Conservation (phyloP, 1,140 invertebrate genomes). For the Pseudoatta argentina region DNA sequence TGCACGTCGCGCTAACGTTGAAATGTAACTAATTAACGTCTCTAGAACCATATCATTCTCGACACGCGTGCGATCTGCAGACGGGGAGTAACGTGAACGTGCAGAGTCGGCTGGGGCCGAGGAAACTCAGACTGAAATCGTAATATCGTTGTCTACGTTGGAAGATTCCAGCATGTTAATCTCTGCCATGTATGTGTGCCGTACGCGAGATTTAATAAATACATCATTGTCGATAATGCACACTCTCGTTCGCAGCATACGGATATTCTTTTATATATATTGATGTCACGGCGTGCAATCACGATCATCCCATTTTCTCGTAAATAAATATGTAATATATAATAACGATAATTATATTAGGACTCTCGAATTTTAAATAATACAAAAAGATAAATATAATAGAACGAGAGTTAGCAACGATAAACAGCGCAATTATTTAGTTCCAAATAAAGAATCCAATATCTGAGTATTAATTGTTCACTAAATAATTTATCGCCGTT, state of each 20-base stretch:
- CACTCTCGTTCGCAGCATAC: too few relatives aligned
- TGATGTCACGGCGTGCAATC: background rate
- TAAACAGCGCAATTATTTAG: too few relatives aligned
- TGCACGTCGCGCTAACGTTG: background rate
- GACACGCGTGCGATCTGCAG: constrained; percentile 18
- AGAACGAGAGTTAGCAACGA: too few relatives aligned
- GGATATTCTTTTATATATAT: background rate
- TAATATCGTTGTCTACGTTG: constrained; percentile 34
- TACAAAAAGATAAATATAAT: too few relatives aligned
- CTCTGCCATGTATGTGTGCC: background rate
- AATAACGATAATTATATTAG: too few relatives aligned
- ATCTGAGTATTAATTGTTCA: too few relatives aligned
- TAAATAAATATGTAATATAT: background rate
- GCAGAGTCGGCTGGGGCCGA: background rate
- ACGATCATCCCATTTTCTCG: background rate
- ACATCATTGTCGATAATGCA: constrained; percentile 2
- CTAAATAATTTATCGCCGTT: too few relatives aligned
- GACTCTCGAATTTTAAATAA: too few relatives aligned
- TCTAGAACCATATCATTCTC: constrained; percentile 14
- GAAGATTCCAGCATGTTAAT: constrained; percentile 37
- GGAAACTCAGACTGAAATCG: constrained; percentile 34
- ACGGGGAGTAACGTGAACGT: constrained; percentile 19
- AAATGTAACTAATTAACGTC: constrained; percentile 54
- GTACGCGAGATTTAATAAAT: constrained; percentile 19
- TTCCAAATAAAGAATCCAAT: too few relatives aligned